Evolutionary conservation across 2,797 vertebrate genomes (phyloP), one percentile per base, ranked within the genome.

Genomic region (Rhabdomys pumilio): DNA sequence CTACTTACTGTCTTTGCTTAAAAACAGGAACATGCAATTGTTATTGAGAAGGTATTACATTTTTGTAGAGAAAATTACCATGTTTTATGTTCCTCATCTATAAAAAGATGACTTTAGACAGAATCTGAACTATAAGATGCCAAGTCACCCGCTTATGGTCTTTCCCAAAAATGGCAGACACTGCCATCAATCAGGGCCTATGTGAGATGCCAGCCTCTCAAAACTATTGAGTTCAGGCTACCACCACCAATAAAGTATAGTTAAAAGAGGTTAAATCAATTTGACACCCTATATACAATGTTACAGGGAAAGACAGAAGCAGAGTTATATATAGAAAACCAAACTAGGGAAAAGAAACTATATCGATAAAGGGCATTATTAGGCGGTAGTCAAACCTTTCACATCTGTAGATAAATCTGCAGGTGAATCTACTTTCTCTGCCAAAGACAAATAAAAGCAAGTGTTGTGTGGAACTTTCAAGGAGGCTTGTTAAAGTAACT

Each of bases 41-140:
- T 12, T 80, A 67, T 19, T 24, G 14, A 69, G 65, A 57, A 93
- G 15, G 87, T 73, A 84, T 55, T 65, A 72, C 26, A 12, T 44
- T 67, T 87, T 89, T 29, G 22, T 57, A 83, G 47, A 15, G 26
- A 85, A 77, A 97, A 89, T 76, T 65, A 94, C 6, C 41, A 73
- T 24, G 3, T n/a, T 72, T 88, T 82, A 59, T 90, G 87, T 57
- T 91, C 17, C 57, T 91, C n/a, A 20, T 24, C 57, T 67, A 11
- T 75, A 53, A 76, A 92, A 92, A 34, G 22, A 79, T 79, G 65
- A 86, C 34, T 84, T 29, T 72, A 47, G 24, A 41, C 65, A 93
- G 17, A 59, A 77, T 89, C 29, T 94, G 38, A 73, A 19, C 14
- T 80, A 9, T 19, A 76, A 96, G 86, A 95, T 59, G 55, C 1